Base-by-base conservation (phyloP, 2,797 vertebrate genomes). In the Sebastes diaconus region DNA sequence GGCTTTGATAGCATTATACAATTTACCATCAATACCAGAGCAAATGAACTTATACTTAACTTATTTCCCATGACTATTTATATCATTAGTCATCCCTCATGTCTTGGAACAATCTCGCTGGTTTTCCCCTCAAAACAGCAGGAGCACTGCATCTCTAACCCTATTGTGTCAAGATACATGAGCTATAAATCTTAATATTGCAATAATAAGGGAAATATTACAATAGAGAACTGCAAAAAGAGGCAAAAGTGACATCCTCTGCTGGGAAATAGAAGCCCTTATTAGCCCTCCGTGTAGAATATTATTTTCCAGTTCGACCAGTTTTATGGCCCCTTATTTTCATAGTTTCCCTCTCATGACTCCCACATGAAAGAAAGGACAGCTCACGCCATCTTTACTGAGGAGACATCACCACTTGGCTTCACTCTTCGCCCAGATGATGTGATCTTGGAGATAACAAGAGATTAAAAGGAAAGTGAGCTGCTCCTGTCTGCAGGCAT, bases 361-460 rank as follows among this genome's bases (percentile, higher is more conserved):
- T 85, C 88, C 84, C 81, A 90, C 89, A 93, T 94, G 80, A 94
- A 93, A 93, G 87, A 94, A 93, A 93, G 87, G 71, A 55, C 60
- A 64, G 73, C 74, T 86, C 36, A 27, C 91, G 90, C 90, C 92
- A 87, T 91, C 90, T 89, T 86, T 64, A 64, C 90, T 39, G 75
- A 87, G 87, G 80, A 90, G 79, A 88, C 89, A 60, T 92, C 75
- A 71, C 81, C 63, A 14, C 81, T 85, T 59, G 76, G 81, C 73
- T 50, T 66, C 7, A 30, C 78, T 83, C 59, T 68, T 14, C 3
- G 16, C 64, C 73, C 83, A 91, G 89, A 88, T 73, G 18, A 77
- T 72, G 52, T 11, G 84, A 86, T 88, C 61, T 20, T 68, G 69
- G 60, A 83, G 80, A 87, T 88, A 86, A 65, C 69, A 14, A 7